phyloP scores from a whole-genome alignment of 92 coral and sea anemone species.

The Pocillopora meandrina region DNA sequence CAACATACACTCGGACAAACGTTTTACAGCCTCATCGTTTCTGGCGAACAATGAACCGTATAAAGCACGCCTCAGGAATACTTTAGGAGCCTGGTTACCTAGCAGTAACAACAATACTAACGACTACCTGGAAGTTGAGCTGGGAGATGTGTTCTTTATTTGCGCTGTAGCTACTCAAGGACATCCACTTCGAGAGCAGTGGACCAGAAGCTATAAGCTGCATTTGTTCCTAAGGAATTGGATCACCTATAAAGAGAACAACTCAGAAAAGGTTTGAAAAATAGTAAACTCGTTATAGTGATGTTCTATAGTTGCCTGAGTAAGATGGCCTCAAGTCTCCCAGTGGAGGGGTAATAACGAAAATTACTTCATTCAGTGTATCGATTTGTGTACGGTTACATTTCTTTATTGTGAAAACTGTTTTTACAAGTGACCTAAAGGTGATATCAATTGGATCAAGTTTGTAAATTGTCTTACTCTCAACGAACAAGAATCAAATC shows the following conservation, averaged over 20 bases:
- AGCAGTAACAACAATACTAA: background rate
- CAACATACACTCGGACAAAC: background rate
- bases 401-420: too few species aligned
- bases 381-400: too few species aligned
- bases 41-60: background rate
- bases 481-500: too few species aligned
- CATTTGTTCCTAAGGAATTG: background rate
- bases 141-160: constrained; percentile 33
- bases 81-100: background rate
- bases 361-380: too few species aligned
- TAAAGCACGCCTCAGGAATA: background rate
- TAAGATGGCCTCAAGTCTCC: too few species aligned
- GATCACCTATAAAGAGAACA: background rate
- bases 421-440: too few species aligned
- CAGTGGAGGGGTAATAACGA: too few species aligned
- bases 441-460: too few species aligned
- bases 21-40: constrained; percentile 14
- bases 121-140: constrained; percentile 41
- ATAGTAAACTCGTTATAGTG: background rate
- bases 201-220: constrained; percentile 25
- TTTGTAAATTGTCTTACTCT: too few species aligned
- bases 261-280: background rate
- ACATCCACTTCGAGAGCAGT: background rate
- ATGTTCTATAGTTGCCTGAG: too few species aligned
- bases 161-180: constrained; percentile 55